A percentile compares a stretch with the other conserved stretches of the same genome.
Conservation (phyloP, 1,140 invertebrate genomes). For the Pogonomyrmex barbatus region DNA sequence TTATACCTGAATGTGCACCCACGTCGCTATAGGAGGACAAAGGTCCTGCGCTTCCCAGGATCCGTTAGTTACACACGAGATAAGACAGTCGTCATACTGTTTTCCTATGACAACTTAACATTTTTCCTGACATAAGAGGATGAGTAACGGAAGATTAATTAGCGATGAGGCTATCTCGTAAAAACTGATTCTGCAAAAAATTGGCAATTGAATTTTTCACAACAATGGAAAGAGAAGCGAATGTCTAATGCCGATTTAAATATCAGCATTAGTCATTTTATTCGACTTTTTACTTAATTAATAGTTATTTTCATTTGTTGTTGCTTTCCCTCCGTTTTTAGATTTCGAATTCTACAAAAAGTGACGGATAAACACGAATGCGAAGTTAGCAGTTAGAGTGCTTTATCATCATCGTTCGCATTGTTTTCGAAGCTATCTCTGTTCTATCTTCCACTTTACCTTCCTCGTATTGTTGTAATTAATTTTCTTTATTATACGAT, state of each 20-base stretch:
- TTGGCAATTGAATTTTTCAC: background rate
- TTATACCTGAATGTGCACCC: background rate
- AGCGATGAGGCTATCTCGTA: background rate
- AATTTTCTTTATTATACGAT: background rate
- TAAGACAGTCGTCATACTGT: background rate
- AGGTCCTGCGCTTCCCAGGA: background rate
- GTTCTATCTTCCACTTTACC: background rate
- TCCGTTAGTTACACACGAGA: background rate
- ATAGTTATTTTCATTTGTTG: background rate
- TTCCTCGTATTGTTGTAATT: background rate
- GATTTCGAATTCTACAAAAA: slow-evolving; percentile 6
- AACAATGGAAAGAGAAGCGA: background rate
- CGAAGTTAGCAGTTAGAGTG: too few species aligned
- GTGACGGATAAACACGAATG: background rate
- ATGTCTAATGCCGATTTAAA: too few species aligned
- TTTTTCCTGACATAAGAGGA: slow-evolving; percentile 4
- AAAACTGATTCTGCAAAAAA: background rate
- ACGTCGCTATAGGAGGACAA: slow-evolving; percentile 4
- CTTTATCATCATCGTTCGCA: background rate
- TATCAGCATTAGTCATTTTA: background rate
- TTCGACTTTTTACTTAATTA: background rate
- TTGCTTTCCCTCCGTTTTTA: background rate
- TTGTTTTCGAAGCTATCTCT: background rate
- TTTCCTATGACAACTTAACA: background rate
- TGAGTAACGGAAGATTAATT: slow-evolving; percentile 38